Evolutionary conservation across 2,888 invertebrate genomes (phyloP), one percentile per base, ranked within the genome.

Genomic region (Scaptomyza reducta): DNA sequence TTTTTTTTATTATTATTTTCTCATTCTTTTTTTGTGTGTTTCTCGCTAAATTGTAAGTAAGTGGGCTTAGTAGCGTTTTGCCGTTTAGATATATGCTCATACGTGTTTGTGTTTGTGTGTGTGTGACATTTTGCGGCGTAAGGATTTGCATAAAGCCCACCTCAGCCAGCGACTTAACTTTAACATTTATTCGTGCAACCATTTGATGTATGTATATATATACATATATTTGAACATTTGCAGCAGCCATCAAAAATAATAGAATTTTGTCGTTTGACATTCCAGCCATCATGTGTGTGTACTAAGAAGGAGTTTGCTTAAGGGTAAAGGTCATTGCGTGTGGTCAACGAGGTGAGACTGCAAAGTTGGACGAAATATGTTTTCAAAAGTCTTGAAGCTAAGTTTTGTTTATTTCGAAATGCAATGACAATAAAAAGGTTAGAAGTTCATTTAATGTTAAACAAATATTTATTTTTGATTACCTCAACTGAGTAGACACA

Each of bases 21-120:
- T 53, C 61, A 51, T 61, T 67, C 31, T 75, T 64, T 70, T 50
- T 27, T 27, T 25, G 33, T 14, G n/a, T 68, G 40, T 54, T 63
- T 42, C 53, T 68, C 67, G 79, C 74, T 82, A 85, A 87, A 85
- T 81, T 79, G 83, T 79, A 88, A 87, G 85, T 87, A 88, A 88
- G 88, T 87, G 81, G 83, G 85, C 81, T 87, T 81, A 83, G 86
- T 83, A 78, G 74, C 83, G 82, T 80, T 87, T 86, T 58, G 79
- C 79, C 79, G 69, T 87, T 87, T 81, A 79, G 82, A 60, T 65
- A 22, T 47, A 35, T 62, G 53, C 46, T 18, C 18, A 40, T 38
- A 27, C 53, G 45, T 13, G 6, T 38, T 33, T 58, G 14, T 41
- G 33, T 33, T 31, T 46, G 54, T 60, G 57, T 77, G 62, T 53